phyloP scores from a whole-genome alignment of 2,888 invertebrate genomes.

The Entomobrya multifasciata region DNA sequence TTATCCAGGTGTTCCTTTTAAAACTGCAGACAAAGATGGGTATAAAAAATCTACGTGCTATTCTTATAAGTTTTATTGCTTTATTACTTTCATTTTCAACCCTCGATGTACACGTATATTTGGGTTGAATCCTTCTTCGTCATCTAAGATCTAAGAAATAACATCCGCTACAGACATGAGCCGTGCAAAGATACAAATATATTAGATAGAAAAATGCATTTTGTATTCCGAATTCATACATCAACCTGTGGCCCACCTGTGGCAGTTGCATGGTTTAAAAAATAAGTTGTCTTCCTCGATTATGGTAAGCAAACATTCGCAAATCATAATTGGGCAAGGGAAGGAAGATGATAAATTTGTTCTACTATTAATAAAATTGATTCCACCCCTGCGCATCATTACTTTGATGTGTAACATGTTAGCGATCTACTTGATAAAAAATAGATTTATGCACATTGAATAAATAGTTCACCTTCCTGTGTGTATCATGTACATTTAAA shows the following conservation, averaged over 20 bases:
- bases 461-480: neutral
- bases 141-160: neutral
- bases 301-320: slow-evolving; percentile 25
- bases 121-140: neutral
- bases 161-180: slow-evolving; percentile 11
- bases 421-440: neutral
- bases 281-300: slow-evolving; percentile 51
- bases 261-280: slow-evolving; percentile 42
- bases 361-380: slow-evolving; percentile 16
- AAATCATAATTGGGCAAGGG: no score
- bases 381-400: slow-evolving; percentile 36
- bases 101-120: neutral
- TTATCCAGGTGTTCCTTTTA: slow-evolving; percentile 51
- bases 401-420: neutral
- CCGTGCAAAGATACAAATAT: slow-evolving; percentile 9
- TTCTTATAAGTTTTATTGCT: slow-evolving; percentile 51
- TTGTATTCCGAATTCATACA: slow-evolving; percentile 42
- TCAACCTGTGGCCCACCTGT: slow-evolving; percentile 54
- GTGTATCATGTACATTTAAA: neutral
- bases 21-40: neutral
- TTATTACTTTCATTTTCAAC: slow-evolving; percentile 55
- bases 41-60: slow-evolving; percentile 12
- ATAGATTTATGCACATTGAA: slow-evolving; percentile 19
- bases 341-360: slow-evolving; percentile 21
- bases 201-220: slow-evolving; percentile 19